These are phyloP conservation scores for Bedellia somnulentella DNA, from an alignment of 2,888 invertebrate genomes.

Conservation along the genomic window DNA sequence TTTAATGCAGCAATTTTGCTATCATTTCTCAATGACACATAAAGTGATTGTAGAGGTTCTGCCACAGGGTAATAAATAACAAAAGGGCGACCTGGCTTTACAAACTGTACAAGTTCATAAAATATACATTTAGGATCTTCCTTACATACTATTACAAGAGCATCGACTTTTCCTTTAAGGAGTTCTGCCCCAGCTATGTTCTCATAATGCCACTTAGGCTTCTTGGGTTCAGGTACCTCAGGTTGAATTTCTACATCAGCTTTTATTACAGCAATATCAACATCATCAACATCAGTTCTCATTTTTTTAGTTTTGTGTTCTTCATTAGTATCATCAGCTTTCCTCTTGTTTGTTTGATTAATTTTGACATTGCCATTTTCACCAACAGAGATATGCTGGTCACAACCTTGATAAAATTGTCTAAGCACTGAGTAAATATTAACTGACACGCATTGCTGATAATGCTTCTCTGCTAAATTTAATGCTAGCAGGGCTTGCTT, in stretches of 20 bases:
- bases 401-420: conserved; percentile 66
- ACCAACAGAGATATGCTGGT: conserved; percentile 17
- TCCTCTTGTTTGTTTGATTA: conserved; percentile 11
- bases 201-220: conserved; percentile 70
- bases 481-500: conserved; percentile 77
- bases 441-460: conserved; percentile 70
- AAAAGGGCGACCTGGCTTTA: conserved; percentile 81
- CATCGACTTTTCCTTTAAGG: conserved; percentile 69
- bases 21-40: conserved; percentile 72
- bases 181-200: conserved; percentile 67
- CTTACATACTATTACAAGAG: conserved; percentile 76
- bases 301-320: conserved; percentile 3
- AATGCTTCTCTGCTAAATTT: conserved; percentile 74
- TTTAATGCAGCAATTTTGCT: conserved; percentile 74
- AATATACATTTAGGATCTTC: conserved; percentile 85
- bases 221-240: conserved; percentile 29
- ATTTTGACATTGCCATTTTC: no score
- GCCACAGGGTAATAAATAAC: conserved; percentile 80
- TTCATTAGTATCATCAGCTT: conserved; percentile 3
- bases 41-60: conserved; percentile 85
- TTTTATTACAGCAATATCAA: conserved; percentile 14
- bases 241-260: conserved; percentile 10
- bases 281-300: conserved; percentile 13
- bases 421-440: conserved; percentile 76
- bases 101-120: conserved; percentile 71